phyloP scores from a whole-genome alignment of 92 coral and sea anemone species.

The Isaurus tuberculatus region DNA sequence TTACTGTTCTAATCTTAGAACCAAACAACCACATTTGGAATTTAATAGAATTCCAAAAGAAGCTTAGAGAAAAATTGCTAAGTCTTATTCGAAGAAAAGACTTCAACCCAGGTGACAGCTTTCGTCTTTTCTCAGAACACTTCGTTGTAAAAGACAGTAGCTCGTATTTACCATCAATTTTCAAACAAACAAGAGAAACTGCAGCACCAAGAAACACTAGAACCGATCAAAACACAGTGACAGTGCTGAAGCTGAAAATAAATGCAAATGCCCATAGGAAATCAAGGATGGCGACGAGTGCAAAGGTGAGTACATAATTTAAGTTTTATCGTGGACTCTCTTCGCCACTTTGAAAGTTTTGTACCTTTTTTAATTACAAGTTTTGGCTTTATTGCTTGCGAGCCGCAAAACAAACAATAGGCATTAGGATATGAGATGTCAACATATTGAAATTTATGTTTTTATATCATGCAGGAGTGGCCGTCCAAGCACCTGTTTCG shows the following conservation, averaged over 20 bases:
- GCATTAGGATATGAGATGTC: constrained; percentile 7
- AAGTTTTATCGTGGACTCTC: neutral
- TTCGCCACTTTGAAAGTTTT: constrained; percentile 5
- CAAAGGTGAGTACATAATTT: neutral
- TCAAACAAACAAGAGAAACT: constrained; percentile 9
- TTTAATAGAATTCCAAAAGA: no score
- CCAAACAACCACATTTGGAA: no score
- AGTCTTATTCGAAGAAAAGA: no score
- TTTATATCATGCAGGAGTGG: neutral
- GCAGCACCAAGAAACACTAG: constrained; percentile 9
- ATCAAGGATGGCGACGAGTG: constrained; percentile 18
- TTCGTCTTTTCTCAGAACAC: no score
- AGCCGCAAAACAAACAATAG: constrained; percentile 18
- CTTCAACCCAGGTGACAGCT: no score
- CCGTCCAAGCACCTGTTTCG: constrained; percentile 24
- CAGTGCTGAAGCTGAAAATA: constrained; percentile 22
- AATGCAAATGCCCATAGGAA: neutral
- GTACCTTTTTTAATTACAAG: constrained; percentile 8
- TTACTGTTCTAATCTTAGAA: no score
- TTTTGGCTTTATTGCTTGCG: constrained; percentile 12
- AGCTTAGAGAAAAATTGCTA: no score
- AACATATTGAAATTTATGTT: neutral
- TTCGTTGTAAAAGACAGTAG: constrained; percentile 11
- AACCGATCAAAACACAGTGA: constrained; percentile 4
- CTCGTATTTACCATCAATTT: constrained; percentile 19